phyloP scores from a whole-genome alignment of 2,888 invertebrate genomes.

The Stenoptilia bipunctidactyla region DNA sequence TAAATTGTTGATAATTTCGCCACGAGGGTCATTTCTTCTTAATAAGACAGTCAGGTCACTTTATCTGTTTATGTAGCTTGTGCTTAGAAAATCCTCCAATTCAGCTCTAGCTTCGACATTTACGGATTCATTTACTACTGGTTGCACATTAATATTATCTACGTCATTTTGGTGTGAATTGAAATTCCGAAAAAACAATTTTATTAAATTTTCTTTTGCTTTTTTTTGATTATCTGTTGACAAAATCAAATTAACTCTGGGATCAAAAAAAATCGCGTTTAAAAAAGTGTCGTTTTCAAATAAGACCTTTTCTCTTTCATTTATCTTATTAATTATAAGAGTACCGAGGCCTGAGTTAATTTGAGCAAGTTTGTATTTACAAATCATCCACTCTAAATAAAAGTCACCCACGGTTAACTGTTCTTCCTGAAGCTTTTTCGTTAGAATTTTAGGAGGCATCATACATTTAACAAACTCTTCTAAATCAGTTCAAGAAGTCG shows the following conservation, averaged over 20 bases:
- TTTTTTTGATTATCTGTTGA: not conserved
- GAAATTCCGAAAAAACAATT: slow-evolving; percentile 2
- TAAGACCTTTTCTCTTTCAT: slow-evolving; percentile 2
- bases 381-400: not conserved
- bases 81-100: too few species aligned
- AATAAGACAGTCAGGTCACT: slow-evolving; percentile 1
- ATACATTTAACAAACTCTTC: too few species aligned
- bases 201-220: too few species aligned
- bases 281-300: not conserved
- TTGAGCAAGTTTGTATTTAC: too few species aligned
- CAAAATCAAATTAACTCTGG: not conserved
- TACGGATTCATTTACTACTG: not conserved
- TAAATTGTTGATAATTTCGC: not conserved
- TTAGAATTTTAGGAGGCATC: slow-evolving; percentile 1
- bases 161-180: not conserved
- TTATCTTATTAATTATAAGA: slow-evolving; percentile 1
- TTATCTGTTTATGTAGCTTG: not conserved
- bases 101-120: not conserved
- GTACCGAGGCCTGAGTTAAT: too few species aligned
- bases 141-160: not conserved
- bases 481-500: too few species aligned
- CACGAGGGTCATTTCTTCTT: not conserved
- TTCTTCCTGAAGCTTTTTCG: slow-evolving; percentile 4
- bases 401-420: slow-evolving; percentile 3
- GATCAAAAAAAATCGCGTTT: not conserved